Conservation (phyloP, 2,797 vertebrate genomes). For the Mustela erminea region DNA sequence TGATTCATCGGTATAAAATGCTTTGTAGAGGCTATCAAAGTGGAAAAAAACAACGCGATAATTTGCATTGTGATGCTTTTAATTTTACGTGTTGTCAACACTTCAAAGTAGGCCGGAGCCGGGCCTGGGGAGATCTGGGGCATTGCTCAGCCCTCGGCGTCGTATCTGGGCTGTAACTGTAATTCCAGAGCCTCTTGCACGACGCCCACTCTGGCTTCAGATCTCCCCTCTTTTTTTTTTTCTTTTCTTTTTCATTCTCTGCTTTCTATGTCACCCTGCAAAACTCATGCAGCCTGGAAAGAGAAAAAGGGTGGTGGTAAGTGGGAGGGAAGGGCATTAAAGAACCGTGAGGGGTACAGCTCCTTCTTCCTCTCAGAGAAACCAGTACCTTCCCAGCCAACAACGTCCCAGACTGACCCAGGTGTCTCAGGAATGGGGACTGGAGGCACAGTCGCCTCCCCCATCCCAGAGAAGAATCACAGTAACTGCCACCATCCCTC, state of each 20-base stretch:
- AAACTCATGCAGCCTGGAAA: conserved; percentile 40
- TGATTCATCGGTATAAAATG: conserved; percentile 86
- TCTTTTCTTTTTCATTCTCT: neutral
- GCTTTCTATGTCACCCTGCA: conserved; percentile 70
- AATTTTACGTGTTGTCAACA: conserved; percentile 87
- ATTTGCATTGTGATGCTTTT: conserved; percentile 83
- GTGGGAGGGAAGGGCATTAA: neutral
- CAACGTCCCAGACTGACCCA: neutral
- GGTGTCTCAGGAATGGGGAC: neutral
- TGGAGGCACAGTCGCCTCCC: neutral
- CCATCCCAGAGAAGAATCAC: neutral
- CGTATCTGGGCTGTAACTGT: conserved; percentile 72
- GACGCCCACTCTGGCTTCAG: conserved; percentile 67
- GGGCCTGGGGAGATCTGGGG: conserved; percentile 78
- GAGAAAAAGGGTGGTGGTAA: neutral
- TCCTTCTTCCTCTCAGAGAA: conserved; percentile 23
- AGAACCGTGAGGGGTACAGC: neutral
- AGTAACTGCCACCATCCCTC: rapidly evolving
- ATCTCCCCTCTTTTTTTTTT: rapidly evolving
- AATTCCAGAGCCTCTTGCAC: conserved; percentile 68
- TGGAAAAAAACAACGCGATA: conserved; percentile 80
- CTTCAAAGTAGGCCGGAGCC: conserved; percentile 83
- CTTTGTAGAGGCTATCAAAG: conserved; percentile 86
- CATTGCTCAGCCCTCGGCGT: conserved; percentile 45
- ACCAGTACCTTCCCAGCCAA: neutral